These are phyloP conservation scores for Lasioglossum vierecki DNA, from an alignment of 2,888 invertebrate species.

Conservation along the genomic window DNA sequence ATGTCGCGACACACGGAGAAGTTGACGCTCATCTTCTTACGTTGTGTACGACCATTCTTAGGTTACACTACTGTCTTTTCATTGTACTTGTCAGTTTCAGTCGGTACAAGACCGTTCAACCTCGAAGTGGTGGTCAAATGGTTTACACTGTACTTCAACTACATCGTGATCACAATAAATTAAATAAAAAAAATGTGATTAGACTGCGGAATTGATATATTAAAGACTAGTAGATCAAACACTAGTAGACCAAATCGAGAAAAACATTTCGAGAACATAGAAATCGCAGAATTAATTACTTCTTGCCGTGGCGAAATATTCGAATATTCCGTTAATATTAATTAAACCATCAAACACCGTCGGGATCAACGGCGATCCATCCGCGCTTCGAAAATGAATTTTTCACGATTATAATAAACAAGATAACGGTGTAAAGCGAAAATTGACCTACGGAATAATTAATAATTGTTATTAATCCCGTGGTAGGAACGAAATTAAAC, in stretches of 20 bases:
- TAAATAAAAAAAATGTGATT: too few relatives aligned
- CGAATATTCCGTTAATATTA: background rate
- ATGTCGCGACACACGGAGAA: background rate
- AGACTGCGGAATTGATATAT: background rate
- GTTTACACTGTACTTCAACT: too few relatives aligned
- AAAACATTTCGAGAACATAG: too few relatives aligned
- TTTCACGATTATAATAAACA: background rate
- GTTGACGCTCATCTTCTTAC: background rate
- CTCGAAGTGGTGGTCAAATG: too few relatives aligned
- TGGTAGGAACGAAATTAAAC: background rate
- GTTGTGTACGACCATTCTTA: background rate
- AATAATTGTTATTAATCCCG: background rate
- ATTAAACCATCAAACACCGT: background rate
- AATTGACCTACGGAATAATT: background rate
- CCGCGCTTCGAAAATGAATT: background rate
- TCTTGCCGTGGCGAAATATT: background rate
- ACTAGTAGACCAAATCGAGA: too few relatives aligned
- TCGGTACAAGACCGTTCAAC: too few relatives aligned
- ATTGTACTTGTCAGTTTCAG: too few relatives aligned
- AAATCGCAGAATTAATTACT: background rate
- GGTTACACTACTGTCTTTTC: background rate
- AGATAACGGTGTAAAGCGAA: background rate
- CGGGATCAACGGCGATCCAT: background rate
- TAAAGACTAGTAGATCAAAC: too few relatives aligned
- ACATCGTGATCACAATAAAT: too few relatives aligned